Evolutionary conservation across 2,888 invertebrate species (phyloP), one percentile per base, ranked within the genome.

Genomic region (Adineta ricciae): DNA sequence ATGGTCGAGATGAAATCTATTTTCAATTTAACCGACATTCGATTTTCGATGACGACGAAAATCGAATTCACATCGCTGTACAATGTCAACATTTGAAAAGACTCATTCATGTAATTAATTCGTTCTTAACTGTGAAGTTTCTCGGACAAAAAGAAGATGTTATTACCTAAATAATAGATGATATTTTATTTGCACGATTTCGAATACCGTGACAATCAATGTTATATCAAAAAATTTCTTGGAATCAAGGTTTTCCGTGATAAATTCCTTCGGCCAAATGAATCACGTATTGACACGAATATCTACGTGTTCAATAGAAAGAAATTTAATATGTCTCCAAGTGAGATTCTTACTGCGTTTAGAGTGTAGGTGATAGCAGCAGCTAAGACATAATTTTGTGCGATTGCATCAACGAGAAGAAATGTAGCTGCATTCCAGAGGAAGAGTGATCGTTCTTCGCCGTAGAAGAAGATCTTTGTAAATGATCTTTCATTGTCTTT

Each of bases 221-320:
- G 50, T 87, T 88, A 91, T 72, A 91, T 93, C 54, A 94, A 90
- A 91, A 94, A 94, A 87, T 94, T 90, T 89, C 93, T 92, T 89
- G 94, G 94, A 86, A 94, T 93, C 85, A 94, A 90, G 16, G 94
- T 94, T 90, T 94, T 94, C 86, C 91, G 92, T 3, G 93, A 93
- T 86, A 94, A 91, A 91, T 94, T 94, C 86, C 92, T 92, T 88
- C 92, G 92, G 54, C 93, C 93, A 86, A 92, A 89, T 24, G 41
- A 41, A 41, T 78, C 24, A 7, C 73, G 38, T n/a, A 78, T 41
- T 21, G 21, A 24, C 24, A 9, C 41, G n/a, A 41, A 8, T 2
- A 78, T 78, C 78, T 78, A 78, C 5, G n/a, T 16, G 1, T 78
- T 1, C 36, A 73, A n/a, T 4, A 78, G 4, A 41, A 78, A 1